A percentile compares a stretch with the other conserved stretches of the same genome.
phyloP scores from a whole-genome alignment of 2,113 vertebrate species.

The Bujurquina vittata region DNA sequence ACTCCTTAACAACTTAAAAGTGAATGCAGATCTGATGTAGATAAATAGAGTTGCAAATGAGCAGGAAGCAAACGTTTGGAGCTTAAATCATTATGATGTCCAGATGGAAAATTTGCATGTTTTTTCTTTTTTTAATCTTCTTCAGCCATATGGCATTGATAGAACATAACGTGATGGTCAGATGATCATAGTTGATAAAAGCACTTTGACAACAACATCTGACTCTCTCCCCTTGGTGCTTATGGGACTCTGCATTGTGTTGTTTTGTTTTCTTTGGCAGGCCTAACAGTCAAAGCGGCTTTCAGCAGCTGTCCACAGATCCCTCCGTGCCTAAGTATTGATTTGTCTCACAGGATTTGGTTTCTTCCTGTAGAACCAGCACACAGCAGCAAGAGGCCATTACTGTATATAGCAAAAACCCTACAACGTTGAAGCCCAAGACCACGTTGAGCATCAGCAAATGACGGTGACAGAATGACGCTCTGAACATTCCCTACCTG shows the following conservation, averaged over 20 bases:
- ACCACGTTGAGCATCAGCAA: slow-evolving; percentile 19
- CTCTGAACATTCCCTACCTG: slow-evolving; percentile 39
- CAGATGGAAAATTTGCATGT: not conserved
- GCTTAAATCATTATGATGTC: not conserved
- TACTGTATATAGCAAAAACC: not conserved
- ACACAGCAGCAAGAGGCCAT: slow-evolving; percentile 8
- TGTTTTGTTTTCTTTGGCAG: slow-evolving; percentile 57
- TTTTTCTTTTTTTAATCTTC: not conserved
- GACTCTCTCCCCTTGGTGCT: slow-evolving; percentile 12
- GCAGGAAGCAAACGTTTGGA: not conserved
- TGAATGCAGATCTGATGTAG: not conserved
- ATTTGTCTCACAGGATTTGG: slow-evolving; percentile 58
- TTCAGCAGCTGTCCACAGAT: slow-evolving; percentile 63
- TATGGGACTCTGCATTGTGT: slow-evolving; percentile 43
- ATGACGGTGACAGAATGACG: slow-evolving; percentile 41
- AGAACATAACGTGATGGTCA: slow-evolving; percentile 21
- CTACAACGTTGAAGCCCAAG: slow-evolving; percentile 52
- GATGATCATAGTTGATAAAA: slow-evolving; percentile 33
- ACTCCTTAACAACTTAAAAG: not conserved
- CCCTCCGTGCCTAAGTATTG: slow-evolving; percentile 37
- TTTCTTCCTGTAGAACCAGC: slow-evolving; percentile 39
- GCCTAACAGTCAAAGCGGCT: slow-evolving; percentile 31
- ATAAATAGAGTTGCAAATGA: not conserved
- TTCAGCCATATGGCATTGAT: not conserved
- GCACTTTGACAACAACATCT: slow-evolving; percentile 31